These are phyloP conservation scores for Halisarca cf. caerulea DNA, from an alignment of 37 sponge, comb jelly and placozoan genomes.

Conservation along the genomic window DNA sequence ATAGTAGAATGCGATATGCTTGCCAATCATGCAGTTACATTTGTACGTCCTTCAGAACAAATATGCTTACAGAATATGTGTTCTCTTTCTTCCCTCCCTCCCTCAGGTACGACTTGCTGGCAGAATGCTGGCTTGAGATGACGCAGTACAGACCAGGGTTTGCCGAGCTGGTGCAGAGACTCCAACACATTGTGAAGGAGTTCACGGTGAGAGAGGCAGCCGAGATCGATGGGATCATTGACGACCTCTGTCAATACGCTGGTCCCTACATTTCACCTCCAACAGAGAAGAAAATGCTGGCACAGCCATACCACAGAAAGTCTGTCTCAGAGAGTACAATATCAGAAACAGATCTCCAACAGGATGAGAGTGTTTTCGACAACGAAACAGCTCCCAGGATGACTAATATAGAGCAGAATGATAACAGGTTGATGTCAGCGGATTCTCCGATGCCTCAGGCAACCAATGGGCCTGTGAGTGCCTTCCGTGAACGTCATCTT, in stretches of 20 bases:
- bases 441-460: not conserved
- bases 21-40: too few relatives aligned
- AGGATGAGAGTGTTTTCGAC: not conserved
- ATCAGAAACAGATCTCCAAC: not conserved
- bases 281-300: slow-evolving; percentile 3
- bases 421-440: not conserved
- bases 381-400: not conserved
- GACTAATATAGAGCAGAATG: too few relatives aligned
- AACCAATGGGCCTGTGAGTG: not conserved
- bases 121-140: slow-evolving; percentile 44
- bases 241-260: not conserved
- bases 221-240: slow-evolving; percentile 9
- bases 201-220: slow-evolving; percentile 6
- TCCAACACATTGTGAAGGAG: not conserved
- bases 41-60: too few relatives aligned
- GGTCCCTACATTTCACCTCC: not conserved
- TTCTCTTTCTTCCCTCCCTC: not conserved
- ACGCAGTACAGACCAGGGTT: slow-evolving; percentile 53
- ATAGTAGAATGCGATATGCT: too few relatives aligned
- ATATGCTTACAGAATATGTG: not conserved
- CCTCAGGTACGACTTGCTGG: slow-evolving; percentile 38
- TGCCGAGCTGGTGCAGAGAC: not conserved
- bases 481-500: not conserved
- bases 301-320: not conserved
- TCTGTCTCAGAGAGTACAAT: not conserved